Evolutionary conservation across 2,797 vertebrate genomes (phyloP).

Genomic region (Molossus molossus): DNA sequence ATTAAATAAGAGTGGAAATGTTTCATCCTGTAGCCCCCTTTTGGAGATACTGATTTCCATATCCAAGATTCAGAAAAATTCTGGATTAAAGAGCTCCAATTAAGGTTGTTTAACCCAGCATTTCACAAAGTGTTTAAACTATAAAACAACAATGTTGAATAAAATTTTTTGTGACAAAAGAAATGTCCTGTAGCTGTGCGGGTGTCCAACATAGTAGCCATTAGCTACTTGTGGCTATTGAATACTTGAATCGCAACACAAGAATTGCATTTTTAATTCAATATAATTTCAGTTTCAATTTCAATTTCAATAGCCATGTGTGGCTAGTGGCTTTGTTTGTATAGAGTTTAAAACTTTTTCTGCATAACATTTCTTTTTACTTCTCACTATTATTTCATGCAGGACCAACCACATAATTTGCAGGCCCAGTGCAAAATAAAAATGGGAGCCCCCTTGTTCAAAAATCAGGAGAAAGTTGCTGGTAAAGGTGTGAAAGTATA

Average conservation of each 20-base stretch:
- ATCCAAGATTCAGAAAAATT: background rate
- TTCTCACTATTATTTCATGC: background rate
- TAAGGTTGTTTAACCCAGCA: background rate
- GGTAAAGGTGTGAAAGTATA: background rate
- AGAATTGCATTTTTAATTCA: background rate
- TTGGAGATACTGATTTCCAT: background rate
- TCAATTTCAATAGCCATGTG: background rate
- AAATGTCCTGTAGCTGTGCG: background rate
- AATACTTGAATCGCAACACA: background rate
- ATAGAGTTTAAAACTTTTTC: background rate
- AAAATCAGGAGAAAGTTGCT: background rate
- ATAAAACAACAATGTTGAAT: background rate
- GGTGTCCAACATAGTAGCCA: background rate
- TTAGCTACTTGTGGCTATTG: background rate
- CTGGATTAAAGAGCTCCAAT: background rate
- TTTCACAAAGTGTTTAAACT: constrained; percentile 23
- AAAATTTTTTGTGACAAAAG: background rate
- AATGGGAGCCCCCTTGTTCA: background rate
- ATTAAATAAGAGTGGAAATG: background rate
- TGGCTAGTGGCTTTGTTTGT: background rate
- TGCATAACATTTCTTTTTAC: background rate
- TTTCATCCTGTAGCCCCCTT: background rate
- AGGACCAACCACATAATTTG: background rate
- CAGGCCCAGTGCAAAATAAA: background rate
- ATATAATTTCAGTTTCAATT: background rate